A percentile compares a stretch with the other conserved stretches of the same genome.
Conservation (phyloP, 2,797 vertebrate species). For the Xerus rutilus region DNA sequence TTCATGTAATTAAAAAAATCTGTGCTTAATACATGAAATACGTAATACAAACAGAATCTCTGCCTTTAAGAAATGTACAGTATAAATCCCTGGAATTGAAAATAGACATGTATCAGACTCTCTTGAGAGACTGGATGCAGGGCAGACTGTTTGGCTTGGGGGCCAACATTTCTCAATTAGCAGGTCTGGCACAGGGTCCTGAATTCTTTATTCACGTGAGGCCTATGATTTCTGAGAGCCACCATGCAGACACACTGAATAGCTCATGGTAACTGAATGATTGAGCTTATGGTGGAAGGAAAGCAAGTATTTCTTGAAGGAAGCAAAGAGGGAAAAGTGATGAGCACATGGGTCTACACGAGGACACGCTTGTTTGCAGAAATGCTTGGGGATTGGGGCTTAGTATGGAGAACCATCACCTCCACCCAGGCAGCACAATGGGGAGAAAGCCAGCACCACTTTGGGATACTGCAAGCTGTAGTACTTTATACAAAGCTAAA, state of each 20-base stretch:
- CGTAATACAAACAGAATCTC: neutral
- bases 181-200: neutral
- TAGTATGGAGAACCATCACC: neutral
- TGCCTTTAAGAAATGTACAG: neutral
- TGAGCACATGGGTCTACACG: neutral
- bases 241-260: neutral
- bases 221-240: neutral
- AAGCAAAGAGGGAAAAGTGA: neutral
- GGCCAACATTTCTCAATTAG: neutral
- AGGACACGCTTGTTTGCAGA: neutral
- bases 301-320: neutral
- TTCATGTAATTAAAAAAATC: neutral
- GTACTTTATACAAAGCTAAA: neutral
- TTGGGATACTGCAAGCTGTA: too few species aligned
- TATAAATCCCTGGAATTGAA: neutral
- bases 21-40: neutral
- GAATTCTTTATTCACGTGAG: neutral
- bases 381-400: neutral
- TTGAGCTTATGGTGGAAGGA: neutral
- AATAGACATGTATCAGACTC: rapidly evolving
- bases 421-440: neutral
- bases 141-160: rapidly evolving
- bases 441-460: rapidly evolving
- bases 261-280: neutral
- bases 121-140: too few species aligned